Base-by-base conservation (phyloP, 1,140 invertebrate genomes). In the Anastrepha ludens region DNA sequence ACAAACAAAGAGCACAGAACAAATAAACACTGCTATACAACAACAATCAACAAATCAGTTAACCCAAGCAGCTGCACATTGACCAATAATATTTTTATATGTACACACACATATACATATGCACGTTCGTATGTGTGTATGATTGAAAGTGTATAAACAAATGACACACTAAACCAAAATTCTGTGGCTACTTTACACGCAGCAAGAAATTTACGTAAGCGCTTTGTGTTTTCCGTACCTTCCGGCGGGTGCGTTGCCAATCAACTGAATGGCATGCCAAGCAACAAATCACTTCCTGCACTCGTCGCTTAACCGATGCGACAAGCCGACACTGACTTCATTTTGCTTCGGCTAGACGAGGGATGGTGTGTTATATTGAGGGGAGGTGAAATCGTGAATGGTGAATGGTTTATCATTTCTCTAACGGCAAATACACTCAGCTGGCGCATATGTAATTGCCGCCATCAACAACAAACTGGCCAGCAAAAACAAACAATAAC, bases 201-300 rank as follows among this genome's bases (percentile, higher is more conserved):
- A 39, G 29, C 11, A n/a, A 86, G 85, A 86, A 86, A 62, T 78
- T 78, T 20, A 55, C 74, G 85, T 58, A 58, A 86, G 85, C 59
- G 59, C 59, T 47, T 59, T 29, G 50, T 44, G 11, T 67, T 86
- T 47, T 39, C 67, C 60, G 86, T 90, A 91, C 91, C 91, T 92
- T 92, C 91, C 91, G 91, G 91, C 91, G 92, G 92, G 91, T 91
- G 90, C 90, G 91, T 92, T 92, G 91, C 91, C 91, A 91, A 92
- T 92, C 90, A 92, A 92, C 91, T 92, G 90, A 90, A 89, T 86
- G 87, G 64, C 87, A 87, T 88, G 50, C 44, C 15, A 81, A 47
- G 74, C 85, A 89, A 81, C 88, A 87, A 88, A 87, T 88, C 87
- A 90, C 90, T 87, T 86, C 59, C 85, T 62, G 85, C 58, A 58